phyloP scores from a whole-genome alignment of 2,888 invertebrate species.

The Sisyra terminalis region DNA sequence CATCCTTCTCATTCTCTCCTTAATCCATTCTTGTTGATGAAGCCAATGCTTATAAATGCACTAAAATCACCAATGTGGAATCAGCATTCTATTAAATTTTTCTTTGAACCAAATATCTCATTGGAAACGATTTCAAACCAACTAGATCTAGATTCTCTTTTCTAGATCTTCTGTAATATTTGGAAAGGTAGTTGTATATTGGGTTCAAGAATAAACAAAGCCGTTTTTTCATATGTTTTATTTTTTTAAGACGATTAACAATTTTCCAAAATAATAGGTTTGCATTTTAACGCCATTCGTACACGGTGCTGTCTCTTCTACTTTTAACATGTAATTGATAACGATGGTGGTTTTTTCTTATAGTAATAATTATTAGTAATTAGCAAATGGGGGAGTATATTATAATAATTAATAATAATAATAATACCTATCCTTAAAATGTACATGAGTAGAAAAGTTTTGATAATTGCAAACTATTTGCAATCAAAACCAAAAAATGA shows the following conservation, averaged over 20 bases:
- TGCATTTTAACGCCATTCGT: conserved; percentile 6
- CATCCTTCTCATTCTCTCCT: no score
- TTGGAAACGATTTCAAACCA: no score
- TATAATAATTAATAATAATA: no score
- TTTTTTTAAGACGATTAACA: conserved; percentile 6
- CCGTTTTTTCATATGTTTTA: conserved; percentile 2
- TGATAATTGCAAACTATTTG: background rate
- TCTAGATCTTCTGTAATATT: no score
- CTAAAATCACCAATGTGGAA: no score
- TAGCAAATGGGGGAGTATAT: no score
- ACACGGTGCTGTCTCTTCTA: conserved; percentile 3
- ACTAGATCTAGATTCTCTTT: no score
- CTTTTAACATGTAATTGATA: conserved; percentile 2
- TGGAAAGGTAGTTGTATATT: conserved; percentile 8
- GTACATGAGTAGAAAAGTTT: conserved; percentile 4
- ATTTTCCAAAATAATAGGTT: conserved; percentile 6
- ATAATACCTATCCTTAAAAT: conserved; percentile 1
- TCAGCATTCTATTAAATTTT: no score
- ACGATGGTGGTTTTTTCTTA: conserved; percentile 2
- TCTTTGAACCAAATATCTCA: no score
- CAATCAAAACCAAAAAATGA: no score
- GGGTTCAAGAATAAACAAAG: background rate
- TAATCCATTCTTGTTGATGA: no score
- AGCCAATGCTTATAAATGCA: no score
- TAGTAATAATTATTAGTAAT: background rate